These are phyloP conservation scores for Syrrhaptes paradoxus DNA, from an alignment of 2,113 vertebrate genomes.

Conservation along the genomic window DNA sequence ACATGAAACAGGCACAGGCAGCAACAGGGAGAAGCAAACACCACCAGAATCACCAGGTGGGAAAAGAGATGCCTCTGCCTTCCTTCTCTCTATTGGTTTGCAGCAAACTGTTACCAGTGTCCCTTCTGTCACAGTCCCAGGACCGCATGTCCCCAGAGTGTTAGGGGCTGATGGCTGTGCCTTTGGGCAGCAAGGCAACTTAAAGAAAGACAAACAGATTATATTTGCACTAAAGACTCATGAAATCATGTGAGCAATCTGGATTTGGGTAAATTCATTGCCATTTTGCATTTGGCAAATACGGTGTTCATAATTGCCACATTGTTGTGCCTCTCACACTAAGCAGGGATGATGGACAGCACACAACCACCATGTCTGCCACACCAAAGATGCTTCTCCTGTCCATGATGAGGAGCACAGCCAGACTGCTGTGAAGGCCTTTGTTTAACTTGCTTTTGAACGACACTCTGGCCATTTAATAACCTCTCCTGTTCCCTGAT, in stretches of 20 bases:
- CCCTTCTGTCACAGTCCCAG: rapidly evolving
- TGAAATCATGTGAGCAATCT: background rate
- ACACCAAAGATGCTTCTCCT: background rate
- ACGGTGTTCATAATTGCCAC: background rate
- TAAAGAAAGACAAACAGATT: background rate
- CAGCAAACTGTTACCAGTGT: background rate
- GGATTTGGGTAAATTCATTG: background rate
- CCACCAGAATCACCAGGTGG: background rate
- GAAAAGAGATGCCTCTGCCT: background rate
- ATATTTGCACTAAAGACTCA: background rate
- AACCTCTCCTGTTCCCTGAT: background rate
- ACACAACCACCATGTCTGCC: background rate
- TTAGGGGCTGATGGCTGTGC: background rate
- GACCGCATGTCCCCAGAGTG: rapidly evolving
- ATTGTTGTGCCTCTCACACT: background rate
- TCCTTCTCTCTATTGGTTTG: background rate
- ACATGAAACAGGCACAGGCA: background rate
- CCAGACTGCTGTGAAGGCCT: background rate
- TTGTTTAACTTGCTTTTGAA: background rate
- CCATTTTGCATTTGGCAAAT: background rate
- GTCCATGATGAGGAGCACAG: background rate
- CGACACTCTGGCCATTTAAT: background rate
- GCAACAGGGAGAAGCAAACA: background rate
- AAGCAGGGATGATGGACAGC: background rate
- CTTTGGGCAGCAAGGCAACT: background rate